These are phyloP conservation scores for Platalea minor DNA, from an alignment of 2,797 vertebrate species.

Conservation along the genomic window DNA sequence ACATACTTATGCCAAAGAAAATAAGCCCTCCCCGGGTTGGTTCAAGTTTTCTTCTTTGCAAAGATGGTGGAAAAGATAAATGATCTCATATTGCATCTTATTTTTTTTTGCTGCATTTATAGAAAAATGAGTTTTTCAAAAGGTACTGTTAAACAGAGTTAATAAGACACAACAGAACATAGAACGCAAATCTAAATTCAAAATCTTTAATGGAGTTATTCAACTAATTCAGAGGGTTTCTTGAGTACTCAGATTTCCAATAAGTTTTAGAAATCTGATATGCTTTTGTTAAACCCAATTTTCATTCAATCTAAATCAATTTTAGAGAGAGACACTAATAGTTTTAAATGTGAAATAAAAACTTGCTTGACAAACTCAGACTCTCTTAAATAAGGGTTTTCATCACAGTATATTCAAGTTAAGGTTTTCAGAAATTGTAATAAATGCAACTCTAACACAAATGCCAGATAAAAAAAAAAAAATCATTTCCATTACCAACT, in stretches of 20 bases:
- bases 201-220: neutral
- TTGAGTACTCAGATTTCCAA: neutral
- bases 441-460: neutral
- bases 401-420: neutral
- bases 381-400: neutral
- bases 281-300: neutral
- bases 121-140: neutral
- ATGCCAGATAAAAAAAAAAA: neutral
- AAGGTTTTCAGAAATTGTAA: neutral
- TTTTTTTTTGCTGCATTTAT: neutral
- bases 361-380: neutral
- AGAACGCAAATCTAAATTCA: neutral
- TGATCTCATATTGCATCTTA: neutral
- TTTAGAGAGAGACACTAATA: neutral
- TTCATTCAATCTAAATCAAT: neutral
- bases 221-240: neutral
- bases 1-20: neutral
- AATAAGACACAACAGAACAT: neutral
- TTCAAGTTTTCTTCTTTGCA: neutral
- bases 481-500: neutral
- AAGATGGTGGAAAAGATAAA: neutral
- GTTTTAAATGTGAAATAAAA: neutral
- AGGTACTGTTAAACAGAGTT: neutral
- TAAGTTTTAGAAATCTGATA: neutral
- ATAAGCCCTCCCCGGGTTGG: neutral